A percentile compares a stretch with the other conserved stretches of the same genome.
These are phyloP conservation scores for Drosophila yakuba DNA, from an alignment of 1,140 invertebrate genomes.

Conservation along the genomic window DNA sequence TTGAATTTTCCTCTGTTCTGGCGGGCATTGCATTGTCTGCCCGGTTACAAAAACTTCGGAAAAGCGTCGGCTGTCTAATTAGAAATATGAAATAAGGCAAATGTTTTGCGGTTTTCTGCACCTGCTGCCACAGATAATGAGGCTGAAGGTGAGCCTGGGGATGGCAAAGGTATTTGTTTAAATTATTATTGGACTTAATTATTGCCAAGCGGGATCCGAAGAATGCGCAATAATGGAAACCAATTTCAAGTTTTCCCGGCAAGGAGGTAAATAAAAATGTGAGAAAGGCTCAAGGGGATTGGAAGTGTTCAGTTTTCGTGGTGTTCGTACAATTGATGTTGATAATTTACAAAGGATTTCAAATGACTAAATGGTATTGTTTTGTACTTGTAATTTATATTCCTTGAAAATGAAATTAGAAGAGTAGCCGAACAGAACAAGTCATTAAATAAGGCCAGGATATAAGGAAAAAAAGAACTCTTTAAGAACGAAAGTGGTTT, in stretches of 20 bases:
- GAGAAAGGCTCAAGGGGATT: not conserved
- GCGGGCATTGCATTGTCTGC: slow-evolving; percentile 57
- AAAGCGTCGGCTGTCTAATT: slow-evolving; percentile 64
- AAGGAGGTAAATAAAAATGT: slow-evolving; percentile 12
- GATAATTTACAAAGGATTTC: slow-evolving; percentile 6
- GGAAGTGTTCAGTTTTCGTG: slow-evolving; percentile 14
- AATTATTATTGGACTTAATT: slow-evolving; percentile 84
- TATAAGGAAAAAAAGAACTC: no score
- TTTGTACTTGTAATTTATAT: not conserved
- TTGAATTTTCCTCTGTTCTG: slow-evolving; percentile 75
- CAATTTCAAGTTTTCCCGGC: slow-evolving; percentile 43
- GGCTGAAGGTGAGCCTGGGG: slow-evolving; percentile 43
- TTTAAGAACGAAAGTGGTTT: no score
- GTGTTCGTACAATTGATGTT: not conserved
- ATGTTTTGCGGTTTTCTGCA: slow-evolving; percentile 73
- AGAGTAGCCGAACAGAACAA: no score
- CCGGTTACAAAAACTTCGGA: slow-evolving; percentile 14
- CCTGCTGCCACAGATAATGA: slow-evolving; percentile 75
- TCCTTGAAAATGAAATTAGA: no score
- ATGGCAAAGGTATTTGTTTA: slow-evolving; percentile 74
- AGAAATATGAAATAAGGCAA: slow-evolving; percentile 71
- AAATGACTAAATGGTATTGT: not conserved
- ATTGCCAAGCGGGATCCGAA: slow-evolving; percentile 51
- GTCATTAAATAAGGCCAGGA: no score
- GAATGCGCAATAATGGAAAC: slow-evolving; percentile 64